Evolutionary conservation across 2,113 vertebrate species (phyloP).

Genomic region (Bombycilla garrulus): DNA sequence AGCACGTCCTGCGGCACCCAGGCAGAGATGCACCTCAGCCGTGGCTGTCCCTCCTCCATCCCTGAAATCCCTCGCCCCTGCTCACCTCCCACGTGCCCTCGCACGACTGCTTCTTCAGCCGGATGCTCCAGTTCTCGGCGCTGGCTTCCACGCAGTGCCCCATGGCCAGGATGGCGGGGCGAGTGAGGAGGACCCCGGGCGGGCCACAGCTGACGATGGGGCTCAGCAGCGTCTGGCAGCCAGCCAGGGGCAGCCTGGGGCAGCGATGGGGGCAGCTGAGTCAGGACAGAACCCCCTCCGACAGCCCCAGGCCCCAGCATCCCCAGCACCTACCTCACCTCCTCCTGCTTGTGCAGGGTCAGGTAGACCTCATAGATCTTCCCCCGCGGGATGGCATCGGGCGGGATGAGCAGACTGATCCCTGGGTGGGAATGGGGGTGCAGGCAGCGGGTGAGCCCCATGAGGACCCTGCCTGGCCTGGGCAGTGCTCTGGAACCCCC

Average conservation of each 20-base stretch:
- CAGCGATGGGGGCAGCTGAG: background rate
- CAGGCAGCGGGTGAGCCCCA: background rate
- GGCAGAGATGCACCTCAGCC: background rate
- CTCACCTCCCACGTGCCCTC: slow-evolving; percentile 98
- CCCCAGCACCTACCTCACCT: slow-evolving; percentile 90
- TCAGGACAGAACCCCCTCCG: background rate
- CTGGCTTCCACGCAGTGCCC: slow-evolving; percentile 94
- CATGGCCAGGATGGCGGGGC: slow-evolving; percentile 94
- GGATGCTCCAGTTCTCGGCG: slow-evolving; percentile 93
- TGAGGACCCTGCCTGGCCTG: background rate
- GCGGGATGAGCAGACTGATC: slow-evolving; percentile 97
- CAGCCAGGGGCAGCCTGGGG: slow-evolving; percentile 89
- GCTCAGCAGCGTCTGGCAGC: slow-evolving; percentile 95
- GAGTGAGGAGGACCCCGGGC: slow-evolving; percentile 93
- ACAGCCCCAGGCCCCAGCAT: rapidly evolving
- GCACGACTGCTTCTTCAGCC: slow-evolving; percentile 94
- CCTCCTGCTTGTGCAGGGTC: slow-evolving; percentile 94
- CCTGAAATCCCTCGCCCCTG: rapidly evolving
- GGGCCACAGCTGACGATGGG: slow-evolving; percentile 97
- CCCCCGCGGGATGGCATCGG: slow-evolving; percentile 95
- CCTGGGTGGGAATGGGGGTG: slow-evolving; percentile 54
- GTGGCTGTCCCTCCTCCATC: background rate
- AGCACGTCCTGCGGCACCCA: slow-evolving; percentile 84
- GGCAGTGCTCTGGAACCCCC: background rate
- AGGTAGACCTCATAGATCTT: slow-evolving; percentile 99